phyloP scores from a whole-genome alignment of 2,797 vertebrate species.

The Gymnoscopelus microlampas region DNA sequence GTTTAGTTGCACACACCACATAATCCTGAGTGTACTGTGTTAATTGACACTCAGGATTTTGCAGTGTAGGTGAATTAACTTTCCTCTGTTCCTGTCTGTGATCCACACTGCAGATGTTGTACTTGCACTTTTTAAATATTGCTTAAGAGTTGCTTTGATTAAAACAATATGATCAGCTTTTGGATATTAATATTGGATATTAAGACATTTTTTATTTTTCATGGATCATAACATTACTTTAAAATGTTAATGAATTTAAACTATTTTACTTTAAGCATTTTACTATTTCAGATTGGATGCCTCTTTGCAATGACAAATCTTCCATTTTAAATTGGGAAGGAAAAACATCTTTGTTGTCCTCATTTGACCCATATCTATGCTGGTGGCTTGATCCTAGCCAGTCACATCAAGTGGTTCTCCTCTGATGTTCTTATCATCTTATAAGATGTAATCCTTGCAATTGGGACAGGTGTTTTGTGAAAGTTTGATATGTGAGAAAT shows the following conservation, averaged over 20 bases:
- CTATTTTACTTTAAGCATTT: neutral
- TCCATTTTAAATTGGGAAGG: conserved; percentile 15
- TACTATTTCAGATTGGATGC: conserved; percentile 15
- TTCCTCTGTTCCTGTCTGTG: conserved; percentile 31
- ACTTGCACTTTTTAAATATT: conserved; percentile 26
- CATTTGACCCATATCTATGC: conserved; percentile 14
- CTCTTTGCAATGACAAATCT: conserved; percentile 40
- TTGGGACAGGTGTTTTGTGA: no score
- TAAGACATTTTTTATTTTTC: no score
- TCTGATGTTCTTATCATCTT: neutral
- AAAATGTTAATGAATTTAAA: neutral
- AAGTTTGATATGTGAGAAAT: no score
- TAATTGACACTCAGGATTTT: no score
- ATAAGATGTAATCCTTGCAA: neutral
- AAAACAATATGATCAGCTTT: neutral
- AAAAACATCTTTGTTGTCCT: conserved; percentile 8
- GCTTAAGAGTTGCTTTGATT: conserved; percentile 35
- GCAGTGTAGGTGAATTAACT: conserved; percentile 3
- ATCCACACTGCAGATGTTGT: conserved; percentile 23
- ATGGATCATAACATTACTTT: no score
- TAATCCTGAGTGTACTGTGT: no score
- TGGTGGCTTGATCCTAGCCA: conserved; percentile 10
- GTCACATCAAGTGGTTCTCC: conserved; percentile 20
- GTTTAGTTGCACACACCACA: conserved; percentile 25
- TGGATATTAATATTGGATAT: no score